phyloP scores from a whole-genome alignment of 2,888 invertebrate species.

The Acrocyrtus sp. region DNA sequence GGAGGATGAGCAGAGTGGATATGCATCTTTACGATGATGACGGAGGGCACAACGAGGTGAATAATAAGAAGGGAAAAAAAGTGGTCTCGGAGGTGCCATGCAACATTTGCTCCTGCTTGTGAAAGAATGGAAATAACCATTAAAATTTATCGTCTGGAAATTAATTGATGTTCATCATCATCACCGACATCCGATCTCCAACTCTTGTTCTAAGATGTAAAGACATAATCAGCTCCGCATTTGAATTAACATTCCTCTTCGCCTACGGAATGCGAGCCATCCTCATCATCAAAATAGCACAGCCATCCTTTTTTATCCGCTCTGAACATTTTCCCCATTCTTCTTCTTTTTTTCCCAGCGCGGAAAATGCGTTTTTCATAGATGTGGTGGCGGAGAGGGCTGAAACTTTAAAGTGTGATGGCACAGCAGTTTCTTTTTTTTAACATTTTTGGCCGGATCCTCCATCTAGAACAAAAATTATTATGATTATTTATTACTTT shows the following conservation, averaged over 20 bases:
- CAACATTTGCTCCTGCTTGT: constrained; percentile 29
- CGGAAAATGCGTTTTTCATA: background rate
- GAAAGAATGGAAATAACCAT: constrained; percentile 48
- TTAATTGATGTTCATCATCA: constrained; percentile 43
- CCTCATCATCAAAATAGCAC: constrained; percentile 8
- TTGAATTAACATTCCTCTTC: constrained; percentile 6
- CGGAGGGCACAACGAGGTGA: constrained; percentile 29
- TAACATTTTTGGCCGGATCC: background rate
- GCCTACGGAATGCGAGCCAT: constrained; percentile 5
- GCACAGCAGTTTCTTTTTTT: background rate
- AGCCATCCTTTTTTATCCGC: constrained; percentile 11
- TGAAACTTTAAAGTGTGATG: background rate
- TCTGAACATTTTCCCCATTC: constrained; percentile 25
- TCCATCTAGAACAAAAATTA: constrained; percentile 36
- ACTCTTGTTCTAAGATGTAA: constrained; percentile 23
- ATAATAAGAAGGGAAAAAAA: constrained; percentile 30
- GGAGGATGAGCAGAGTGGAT: too few relatives aligned
- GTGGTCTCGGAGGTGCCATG: constrained; percentile 35
- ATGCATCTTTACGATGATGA: background rate
- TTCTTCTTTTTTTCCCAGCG: background rate
- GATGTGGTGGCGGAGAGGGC: background rate
- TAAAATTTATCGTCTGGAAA: constrained; percentile 54
- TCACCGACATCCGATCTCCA: constrained; percentile 14
- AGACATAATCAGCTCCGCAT: constrained; percentile 48
- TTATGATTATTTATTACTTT: constrained; percentile 50